A percentile compares a stretch with the other conserved stretches of the same genome.
These are phyloP conservation scores for Hydroisotoma schaefferi DNA, from an alignment of 2,888 invertebrate species.

Conservation along the genomic window DNA sequence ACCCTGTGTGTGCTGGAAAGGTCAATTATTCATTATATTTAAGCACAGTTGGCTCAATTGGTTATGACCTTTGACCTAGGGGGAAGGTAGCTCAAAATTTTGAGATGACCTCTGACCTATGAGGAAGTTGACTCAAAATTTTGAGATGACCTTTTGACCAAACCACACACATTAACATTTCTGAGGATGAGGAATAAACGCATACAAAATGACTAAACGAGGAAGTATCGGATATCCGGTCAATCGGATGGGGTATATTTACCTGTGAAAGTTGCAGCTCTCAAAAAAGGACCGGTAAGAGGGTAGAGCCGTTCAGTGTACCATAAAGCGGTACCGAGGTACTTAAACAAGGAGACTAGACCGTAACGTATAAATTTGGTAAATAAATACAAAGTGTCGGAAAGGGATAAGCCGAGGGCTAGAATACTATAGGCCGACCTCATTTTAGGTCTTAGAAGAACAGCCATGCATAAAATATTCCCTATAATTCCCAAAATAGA, in stretches of 20 bases:
- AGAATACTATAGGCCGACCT: constrained; percentile 37
- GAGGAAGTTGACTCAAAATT: too few relatives aligned
- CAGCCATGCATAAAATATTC: constrained; percentile 29
- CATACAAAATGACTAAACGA: neutral
- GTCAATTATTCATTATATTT: too few relatives aligned
- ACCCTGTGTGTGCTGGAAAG: constrained; percentile 39
- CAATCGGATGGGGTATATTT: too few relatives aligned
- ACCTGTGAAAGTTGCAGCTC: constrained; percentile 40
- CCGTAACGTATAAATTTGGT: constrained; percentile 36
- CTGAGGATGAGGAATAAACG: neutral
- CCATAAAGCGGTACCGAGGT: constrained; percentile 21
- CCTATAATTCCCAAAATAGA: constrained; percentile 35
- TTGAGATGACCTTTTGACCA: too few relatives aligned
- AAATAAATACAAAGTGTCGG: constrained; percentile 33
- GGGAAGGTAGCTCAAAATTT: too few relatives aligned
- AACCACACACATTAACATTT: too few relatives aligned
- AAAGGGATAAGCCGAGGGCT: constrained; percentile 35
- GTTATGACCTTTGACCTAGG: too few relatives aligned
- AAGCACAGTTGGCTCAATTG: too few relatives aligned
- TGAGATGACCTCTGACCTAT: too few relatives aligned
- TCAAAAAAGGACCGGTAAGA: constrained; percentile 29
- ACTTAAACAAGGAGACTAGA: constrained; percentile 30
- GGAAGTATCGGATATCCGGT: too few relatives aligned
- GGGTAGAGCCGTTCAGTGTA: constrained; percentile 41
- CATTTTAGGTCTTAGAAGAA: constrained; percentile 33